A percentile compares a stretch with the other conserved stretches of the same genome.
Evolutionary conservation across 2,888 invertebrate genomes (phyloP).

Genomic region (Drosophila meridiana): DNA sequence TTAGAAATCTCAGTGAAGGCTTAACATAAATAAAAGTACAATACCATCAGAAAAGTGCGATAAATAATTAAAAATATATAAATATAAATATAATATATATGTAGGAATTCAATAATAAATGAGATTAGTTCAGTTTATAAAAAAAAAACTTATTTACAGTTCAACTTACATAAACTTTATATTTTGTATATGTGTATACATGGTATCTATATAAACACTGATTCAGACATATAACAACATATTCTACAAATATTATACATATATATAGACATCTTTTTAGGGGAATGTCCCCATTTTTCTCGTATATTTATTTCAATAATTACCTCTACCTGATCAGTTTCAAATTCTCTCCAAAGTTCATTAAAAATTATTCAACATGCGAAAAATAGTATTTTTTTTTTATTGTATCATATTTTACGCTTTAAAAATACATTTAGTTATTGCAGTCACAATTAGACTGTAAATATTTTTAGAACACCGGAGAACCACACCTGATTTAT

Average conservation of each 20-base stretch:
- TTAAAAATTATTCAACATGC: no score
- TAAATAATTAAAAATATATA: neutral
- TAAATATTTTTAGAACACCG: slow-evolving; percentile 11
- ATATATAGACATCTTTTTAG: no score
- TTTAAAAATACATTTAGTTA: slow-evolving; percentile 4
- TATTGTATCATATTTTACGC: neutral
- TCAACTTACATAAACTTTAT: neutral
- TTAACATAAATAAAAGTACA: neutral
- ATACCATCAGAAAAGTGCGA: neutral
- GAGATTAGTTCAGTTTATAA: neutral
- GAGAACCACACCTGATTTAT: slow-evolving; percentile 38
- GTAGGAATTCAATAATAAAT: neutral
- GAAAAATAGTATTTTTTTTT: no score
- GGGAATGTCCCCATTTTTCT: neutral
- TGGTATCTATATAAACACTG: neutral
- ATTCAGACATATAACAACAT: no score
- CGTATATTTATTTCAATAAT: neutral
- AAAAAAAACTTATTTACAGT: neutral
- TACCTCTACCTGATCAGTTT: no score
- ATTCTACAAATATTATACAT: no score
- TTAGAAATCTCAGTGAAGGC: neutral
- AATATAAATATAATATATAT: no score
- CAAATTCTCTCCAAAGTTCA: neutral
- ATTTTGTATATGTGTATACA: neutral
- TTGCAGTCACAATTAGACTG: neutral